Conservation (phyloP, 2,888 invertebrate genomes). For the Scaptomyza caliginosa region DNA sequence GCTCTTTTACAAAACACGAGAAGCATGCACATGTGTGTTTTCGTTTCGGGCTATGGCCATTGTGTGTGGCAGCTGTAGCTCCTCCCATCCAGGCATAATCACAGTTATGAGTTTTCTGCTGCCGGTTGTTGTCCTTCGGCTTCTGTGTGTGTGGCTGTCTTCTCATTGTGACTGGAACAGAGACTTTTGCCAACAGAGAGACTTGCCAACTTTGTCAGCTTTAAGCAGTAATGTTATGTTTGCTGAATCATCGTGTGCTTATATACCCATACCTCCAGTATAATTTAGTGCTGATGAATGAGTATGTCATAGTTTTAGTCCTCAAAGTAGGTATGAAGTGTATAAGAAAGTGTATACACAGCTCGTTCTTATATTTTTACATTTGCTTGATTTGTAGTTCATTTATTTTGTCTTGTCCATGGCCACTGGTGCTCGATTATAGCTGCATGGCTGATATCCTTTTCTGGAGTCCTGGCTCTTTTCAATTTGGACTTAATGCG, state of each 20-base stretch:
- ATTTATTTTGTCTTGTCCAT: conserved; percentile 31
- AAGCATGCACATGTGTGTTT: conserved; percentile 28
- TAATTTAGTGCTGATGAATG: neutral
- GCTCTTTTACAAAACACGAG: conserved; percentile 5
- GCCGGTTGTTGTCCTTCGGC: conserved; percentile 39
- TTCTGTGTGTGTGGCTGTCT: conserved; percentile 7
- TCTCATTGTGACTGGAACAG: conserved; percentile 23
- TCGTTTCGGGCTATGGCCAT: conserved; percentile 47
- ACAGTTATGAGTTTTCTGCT: conserved; percentile 61
- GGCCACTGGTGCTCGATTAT: conserved; percentile 34
- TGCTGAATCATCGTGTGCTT: conserved; percentile 20
- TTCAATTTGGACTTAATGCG: neutral
- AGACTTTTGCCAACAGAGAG: neutral
- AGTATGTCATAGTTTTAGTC: neutral
- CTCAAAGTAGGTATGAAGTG: neutral
- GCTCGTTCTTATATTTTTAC: neutral
- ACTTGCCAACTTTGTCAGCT: conserved; percentile 2
- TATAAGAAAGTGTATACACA: neutral
- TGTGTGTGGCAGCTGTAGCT: conserved; percentile 52
- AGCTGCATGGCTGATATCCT: conserved; percentile 12
- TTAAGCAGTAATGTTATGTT: neutral
- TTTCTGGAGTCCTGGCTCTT: conserved; percentile 30
- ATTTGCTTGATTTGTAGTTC: conserved; percentile 5
- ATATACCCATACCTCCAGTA: neutral
- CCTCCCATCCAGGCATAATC: conserved; percentile 35